Conservation (phyloP, 2,113 vertebrate species). For the Gila orcuttii region DNA sequence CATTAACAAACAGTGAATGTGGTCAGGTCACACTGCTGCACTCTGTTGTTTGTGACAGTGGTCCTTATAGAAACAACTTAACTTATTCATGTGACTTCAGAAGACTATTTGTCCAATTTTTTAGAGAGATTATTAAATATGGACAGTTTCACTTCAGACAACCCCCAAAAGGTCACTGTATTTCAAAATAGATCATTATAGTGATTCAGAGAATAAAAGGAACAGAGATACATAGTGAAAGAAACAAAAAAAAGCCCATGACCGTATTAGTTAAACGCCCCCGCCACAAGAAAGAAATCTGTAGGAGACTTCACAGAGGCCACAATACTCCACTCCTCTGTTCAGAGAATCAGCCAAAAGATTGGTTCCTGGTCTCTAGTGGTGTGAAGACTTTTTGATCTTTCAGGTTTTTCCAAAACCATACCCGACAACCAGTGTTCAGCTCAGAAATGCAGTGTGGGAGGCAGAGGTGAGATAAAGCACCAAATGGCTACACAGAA, state of each 20-base stretch:
- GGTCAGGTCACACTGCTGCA: conserved; percentile 10
- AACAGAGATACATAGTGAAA: conserved; percentile 22
- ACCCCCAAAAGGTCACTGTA: conserved; percentile 33
- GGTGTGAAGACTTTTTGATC: background rate
- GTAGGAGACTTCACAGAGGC: conserved; percentile 50
- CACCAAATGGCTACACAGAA: background rate
- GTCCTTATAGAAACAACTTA: background rate
- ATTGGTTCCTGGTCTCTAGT: conserved; percentile 10
- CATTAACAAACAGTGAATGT: conserved; percentile 12
- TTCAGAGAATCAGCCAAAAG: conserved; percentile 22
- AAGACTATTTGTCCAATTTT: background rate
- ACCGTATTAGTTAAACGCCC: conserved; percentile 42
- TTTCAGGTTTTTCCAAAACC: conserved; percentile 57
- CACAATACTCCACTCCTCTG: conserved; percentile 38
- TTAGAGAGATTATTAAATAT: background rate
- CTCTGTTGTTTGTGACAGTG: background rate
- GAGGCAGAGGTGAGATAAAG: background rate
- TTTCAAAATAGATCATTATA: conserved; percentile 10
- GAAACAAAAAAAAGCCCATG: conserved; percentile 18
- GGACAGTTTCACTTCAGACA: background rate
- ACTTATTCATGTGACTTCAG: background rate
- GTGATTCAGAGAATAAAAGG: conserved; percentile 19
- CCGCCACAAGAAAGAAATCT: conserved; percentile 40
- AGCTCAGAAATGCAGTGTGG: background rate
- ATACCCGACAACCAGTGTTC: conserved; percentile 33